Base-by-base conservation (phyloP, 2,797 vertebrate genomes). In the Decapterus maruadsi region DNA sequence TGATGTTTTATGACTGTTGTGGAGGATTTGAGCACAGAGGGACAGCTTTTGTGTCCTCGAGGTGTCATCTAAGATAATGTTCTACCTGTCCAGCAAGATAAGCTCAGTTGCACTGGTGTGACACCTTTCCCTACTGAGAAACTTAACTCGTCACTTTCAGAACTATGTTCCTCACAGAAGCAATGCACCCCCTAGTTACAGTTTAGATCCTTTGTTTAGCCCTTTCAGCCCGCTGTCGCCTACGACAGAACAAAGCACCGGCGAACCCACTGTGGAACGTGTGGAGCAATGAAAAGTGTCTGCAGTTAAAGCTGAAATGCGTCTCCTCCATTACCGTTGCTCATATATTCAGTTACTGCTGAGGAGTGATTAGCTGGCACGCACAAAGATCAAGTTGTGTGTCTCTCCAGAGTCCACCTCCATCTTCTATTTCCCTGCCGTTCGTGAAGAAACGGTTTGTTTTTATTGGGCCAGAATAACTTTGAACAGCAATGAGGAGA, bases 381-480 rank as follows among this genome's bases (percentile, higher is more conserved):
- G 69, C 74, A 71, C 68, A 66, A 45, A 71, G 56, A 89, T 73
- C 77, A 68, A 64, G 63, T 63, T 75, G 68, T 53, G 50, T 55
- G 46, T 68, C 61, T 84, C 87, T 80, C 81, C 63, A 65, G 62
- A 77, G 63, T 74, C 75, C 73, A 51, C 40, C 63, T 72, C 22
- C 84, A 54, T 72, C 59, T 85, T 75, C 74, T 45, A 46, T 85
- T 80, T 88, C 78, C 72, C 72, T 50, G 51, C 50, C 31, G 54
- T 70, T 79, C 60, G 72, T 65, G 59, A 72, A 72, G 75, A 81
- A 86, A 79, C 54, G 0, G 56, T 90, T 83, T 76, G 79, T 78
- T 88, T 89, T 90, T 86, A 90, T 81, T 86, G 78, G 82, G 73
- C 66, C 76, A 72, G 75, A 87, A 83, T 82, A 82, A 81, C 66